These are phyloP conservation scores for Bungarus multicinctus DNA, from an alignment of 2,113 vertebrate genomes.

Conservation along the genomic window DNA sequence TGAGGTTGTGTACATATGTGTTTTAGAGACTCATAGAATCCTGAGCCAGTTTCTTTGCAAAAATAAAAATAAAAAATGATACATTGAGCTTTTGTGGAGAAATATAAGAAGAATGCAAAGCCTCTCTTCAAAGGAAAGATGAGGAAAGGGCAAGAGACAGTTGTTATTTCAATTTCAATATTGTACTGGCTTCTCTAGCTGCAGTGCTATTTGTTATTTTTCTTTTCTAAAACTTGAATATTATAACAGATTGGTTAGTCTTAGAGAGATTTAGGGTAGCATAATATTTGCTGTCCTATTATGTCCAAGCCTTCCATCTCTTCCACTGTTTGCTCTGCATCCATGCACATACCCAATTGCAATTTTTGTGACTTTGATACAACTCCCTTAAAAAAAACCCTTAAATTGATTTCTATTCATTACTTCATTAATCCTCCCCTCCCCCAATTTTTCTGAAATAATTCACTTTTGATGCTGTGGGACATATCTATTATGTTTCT, in stretches of 20 bases:
- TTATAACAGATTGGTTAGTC: background rate
- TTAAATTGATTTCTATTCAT: background rate
- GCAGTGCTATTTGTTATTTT: background rate
- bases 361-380: background rate
- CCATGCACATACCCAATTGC: background rate
- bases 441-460: background rate
- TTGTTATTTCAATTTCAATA: background rate
- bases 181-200: background rate
- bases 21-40: background rate
- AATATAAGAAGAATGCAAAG: background rate
- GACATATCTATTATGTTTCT: background rate
- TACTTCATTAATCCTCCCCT: background rate
- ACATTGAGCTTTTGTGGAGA: background rate
- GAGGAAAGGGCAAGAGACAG: background rate
- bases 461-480: background rate
- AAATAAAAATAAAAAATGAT: background rate
- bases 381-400: background rate
- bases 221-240: background rate
- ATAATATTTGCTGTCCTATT: background rate
- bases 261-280: background rate
- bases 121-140: background rate
- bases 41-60: background rate
- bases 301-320: background rate
- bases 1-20: background rate
- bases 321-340: background rate